These are phyloP conservation scores for Gephyroberyx darwinii DNA, from an alignment of 2,797 vertebrate genomes.

Conservation along the genomic window DNA sequence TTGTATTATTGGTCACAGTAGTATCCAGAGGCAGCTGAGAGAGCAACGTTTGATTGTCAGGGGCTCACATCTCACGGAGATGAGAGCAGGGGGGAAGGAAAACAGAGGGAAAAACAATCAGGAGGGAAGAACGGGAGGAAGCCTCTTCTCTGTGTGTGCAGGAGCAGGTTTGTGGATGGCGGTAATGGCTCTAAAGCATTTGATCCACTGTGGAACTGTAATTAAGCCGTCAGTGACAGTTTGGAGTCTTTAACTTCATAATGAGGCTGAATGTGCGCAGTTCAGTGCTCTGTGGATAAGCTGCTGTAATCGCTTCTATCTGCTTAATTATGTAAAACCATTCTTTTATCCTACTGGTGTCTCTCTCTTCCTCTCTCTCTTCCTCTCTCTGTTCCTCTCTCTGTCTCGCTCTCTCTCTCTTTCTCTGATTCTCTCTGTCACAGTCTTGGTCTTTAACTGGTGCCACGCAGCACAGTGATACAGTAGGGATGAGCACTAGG, in stretches of 20 bases:
- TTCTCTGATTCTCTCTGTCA: constrained; percentile 37
- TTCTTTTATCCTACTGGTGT: constrained; percentile 77
- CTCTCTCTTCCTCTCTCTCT: constrained; percentile 59
- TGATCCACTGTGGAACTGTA: constrained; percentile 77
- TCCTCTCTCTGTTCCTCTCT: constrained; percentile 48
- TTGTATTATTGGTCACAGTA: constrained; percentile 4
- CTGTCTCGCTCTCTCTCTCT: constrained; percentile 34
- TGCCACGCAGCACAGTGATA: constrained; percentile 31
- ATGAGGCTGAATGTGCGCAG: constrained; percentile 80
- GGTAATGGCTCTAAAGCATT: constrained; percentile 72
- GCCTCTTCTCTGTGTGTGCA: constrained; percentile 48
- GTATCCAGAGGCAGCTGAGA: constrained; percentile 19
- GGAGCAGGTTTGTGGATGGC: constrained; percentile 70
- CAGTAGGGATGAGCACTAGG: constrained; percentile 17
- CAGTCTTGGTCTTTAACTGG: constrained; percentile 40
- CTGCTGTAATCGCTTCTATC: constrained; percentile 84
- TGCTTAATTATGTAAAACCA: constrained; percentile 86
- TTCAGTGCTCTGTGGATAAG: constrained; percentile 80
- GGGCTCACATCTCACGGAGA: not conserved
- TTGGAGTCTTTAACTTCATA: constrained; percentile 85
- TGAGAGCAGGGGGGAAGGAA: not conserved
- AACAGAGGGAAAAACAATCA: constrained; percentile 26
- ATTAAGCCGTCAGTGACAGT: constrained; percentile 84
- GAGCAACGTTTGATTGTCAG: constrained; percentile 50
- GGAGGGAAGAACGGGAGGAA: constrained; percentile 5